These are phyloP conservation scores for Ormyrus nitidulus DNA, from an alignment of 2,888 invertebrate genomes.

Conservation along the genomic window DNA sequence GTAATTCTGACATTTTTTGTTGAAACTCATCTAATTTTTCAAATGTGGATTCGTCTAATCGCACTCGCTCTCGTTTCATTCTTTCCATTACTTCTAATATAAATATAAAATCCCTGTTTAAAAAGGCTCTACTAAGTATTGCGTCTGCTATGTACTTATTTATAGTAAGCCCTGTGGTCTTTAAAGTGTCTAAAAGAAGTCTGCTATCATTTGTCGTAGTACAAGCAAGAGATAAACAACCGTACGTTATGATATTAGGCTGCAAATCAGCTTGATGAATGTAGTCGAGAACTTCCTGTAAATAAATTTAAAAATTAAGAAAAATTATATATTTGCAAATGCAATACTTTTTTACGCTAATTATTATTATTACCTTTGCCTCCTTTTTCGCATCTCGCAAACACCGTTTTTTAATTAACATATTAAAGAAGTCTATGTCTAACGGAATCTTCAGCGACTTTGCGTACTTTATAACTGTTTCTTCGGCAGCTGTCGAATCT, in stretches of 20 bases:
- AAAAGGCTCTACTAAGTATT: constrained; percentile 82
- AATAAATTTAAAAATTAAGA: constrained; percentile 54
- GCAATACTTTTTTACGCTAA: background rate
- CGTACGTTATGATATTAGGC: constrained; percentile 90
- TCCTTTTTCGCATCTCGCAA: constrained; percentile 82
- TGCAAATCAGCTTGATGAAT: constrained; percentile 77
- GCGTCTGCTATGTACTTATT: constrained; percentile 87
- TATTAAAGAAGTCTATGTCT: constrained; percentile 91
- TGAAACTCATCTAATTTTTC: constrained; percentile 78
- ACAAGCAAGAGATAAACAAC: constrained; percentile 89
- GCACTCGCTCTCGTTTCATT: constrained; percentile 79
- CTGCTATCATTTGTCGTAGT: constrained; percentile 80
- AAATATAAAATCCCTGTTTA: constrained; percentile 80
- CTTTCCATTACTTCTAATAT: constrained; percentile 83
- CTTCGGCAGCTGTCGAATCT: constrained; percentile 81
- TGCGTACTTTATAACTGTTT: constrained; percentile 81
- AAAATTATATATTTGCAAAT: constrained; percentile 6
- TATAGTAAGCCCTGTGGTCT: constrained; percentile 80
- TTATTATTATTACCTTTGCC: constrained; percentile 77
- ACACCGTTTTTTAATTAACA: constrained; percentile 88
- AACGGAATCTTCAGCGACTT: constrained; percentile 79
- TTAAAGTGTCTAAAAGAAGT: constrained; percentile 84
- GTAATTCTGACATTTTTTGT: constrained; percentile 55
- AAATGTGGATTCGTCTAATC: constrained; percentile 80
- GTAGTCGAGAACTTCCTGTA: constrained; percentile 75